Evolutionary conservation across 2,888 invertebrate genomes (phyloP), one percentile per base, ranked within the genome.

Genomic region (Drosophila meridionalis): DNA sequence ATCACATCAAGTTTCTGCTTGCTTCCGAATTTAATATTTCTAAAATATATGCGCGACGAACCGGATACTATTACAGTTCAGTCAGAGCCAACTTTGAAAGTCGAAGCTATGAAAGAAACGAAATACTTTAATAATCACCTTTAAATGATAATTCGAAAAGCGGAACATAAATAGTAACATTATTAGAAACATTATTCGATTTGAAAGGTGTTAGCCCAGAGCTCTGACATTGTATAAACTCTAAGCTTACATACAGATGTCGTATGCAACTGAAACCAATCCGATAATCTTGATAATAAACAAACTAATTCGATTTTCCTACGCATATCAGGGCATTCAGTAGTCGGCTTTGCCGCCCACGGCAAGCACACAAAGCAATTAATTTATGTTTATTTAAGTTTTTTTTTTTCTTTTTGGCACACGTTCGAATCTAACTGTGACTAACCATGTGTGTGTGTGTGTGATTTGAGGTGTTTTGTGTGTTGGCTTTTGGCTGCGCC

Each of bases 381-480:
- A 79, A 83, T 87, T 87, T 83, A 89, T 84, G 82, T 81, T 71
- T 81, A 66, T 83, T 50, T 32, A 20, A 20, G 20, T 20, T 20
- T 45, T 43, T 43, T 43, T 45, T 20, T 20, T 20, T 20, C 20
- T 20, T 87, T 86, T 88, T 83, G 89, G 76, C 89, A 78, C 89
- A 88, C 82, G 78, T 72, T 78, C 62, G 61, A 48, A 70, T 55
- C 48, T 32, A 62, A 69, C 75, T 58, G 57, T 65, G 48, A 42
- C 32, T 55, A 28, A 2, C 28, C 34, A 64, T 42, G 40, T 48
- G 56, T 55, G 60, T 36, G 64, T 42, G 76, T 64, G 66, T 62
- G 48, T 69, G 48, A 12, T 28, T 53, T 57, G 32, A 64, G 38
- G 73, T 72, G 65, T 71, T 69, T 69, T 75, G 74, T 69, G 61